Evolutionary conservation across 2,888 invertebrate genomes (phyloP), one percentile per base, ranked within the genome.

Genomic region (Patella pellucida): DNA sequence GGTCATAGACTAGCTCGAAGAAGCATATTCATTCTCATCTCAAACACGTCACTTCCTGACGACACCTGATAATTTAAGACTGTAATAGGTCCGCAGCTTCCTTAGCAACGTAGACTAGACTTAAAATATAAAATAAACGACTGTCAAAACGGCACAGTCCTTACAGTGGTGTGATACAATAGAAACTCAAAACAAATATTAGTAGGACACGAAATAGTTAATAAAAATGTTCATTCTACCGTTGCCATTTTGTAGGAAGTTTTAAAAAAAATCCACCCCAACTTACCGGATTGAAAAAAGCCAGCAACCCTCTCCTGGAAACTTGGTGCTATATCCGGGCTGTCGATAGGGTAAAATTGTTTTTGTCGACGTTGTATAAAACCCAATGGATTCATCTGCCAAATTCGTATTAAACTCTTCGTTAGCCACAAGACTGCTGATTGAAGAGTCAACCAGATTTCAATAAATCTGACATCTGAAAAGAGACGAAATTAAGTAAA

Each of bases 341-440:
- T 76, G 70, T 84, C 83, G 7, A 81, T 76, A 52, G 78, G 79
- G 69, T 85, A 84, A 1, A 86, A 77, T 16, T 82, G 77, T 16
- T 81, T 76, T 68, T 85, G 84, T 12, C 85, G 83, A 62, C 82
- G 78, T 16, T 74, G 69, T 23, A 85, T 67, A 15, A 85, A 76
- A 23, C 78, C 79, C 52, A 85, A 70, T 0, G 87, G 87, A 73
- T 86, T 87, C 52, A 85, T 75, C 41, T 82, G 70, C 82, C 82
- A 84, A 27, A 84, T 71, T 52, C 72, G 77, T 31, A 68, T 68
- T 1, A 78, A 62, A 19, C 81, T 81, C 9, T 74, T 68, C 2
- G 54, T 67, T 16, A 85, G 68, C 69, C 80, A 79, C 75, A 75
- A 79, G 52, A 81, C 7, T 15, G 82, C 68, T 16, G 74, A 76